These are phyloP conservation scores for Teleogryllus oceanicus DNA, from an alignment of 2,888 invertebrate genomes.

Conservation along the genomic window DNA sequence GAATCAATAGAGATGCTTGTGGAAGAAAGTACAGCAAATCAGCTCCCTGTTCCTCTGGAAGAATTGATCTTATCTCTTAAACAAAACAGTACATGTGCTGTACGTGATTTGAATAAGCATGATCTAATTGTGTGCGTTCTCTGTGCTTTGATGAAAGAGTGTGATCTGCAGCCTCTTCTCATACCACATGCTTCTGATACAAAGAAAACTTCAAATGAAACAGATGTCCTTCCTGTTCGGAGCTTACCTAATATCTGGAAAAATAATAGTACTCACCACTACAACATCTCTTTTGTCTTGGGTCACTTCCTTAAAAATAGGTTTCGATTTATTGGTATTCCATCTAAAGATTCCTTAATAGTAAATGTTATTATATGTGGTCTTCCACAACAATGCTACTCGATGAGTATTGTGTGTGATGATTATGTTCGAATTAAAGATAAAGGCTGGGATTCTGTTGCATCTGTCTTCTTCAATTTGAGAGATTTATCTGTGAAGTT, in stretches of 20 bases:
- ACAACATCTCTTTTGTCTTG: not conserved
- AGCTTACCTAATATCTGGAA: not conserved
- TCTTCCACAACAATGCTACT: not conserved
- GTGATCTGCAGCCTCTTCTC: not conserved
- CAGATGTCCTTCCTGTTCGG: not conserved
- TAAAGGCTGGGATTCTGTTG: not conserved
- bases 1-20: not conserved
- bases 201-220: not conserved
- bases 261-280: not conserved
- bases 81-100: not conserved
- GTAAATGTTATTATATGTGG: not conserved
- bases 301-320: conserved; percentile 5
- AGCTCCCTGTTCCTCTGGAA: not conserved
- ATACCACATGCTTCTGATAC: not conserved
- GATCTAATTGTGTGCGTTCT: not conserved
- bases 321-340: not conserved
- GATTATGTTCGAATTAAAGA: not conserved
- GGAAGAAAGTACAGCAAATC: not conserved
- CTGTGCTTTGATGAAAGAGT: conserved; percentile 4
- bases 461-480: not conserved
- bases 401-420: not conserved
- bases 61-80: not conserved
- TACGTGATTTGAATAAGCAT: not conserved
- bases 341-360: not conserved
- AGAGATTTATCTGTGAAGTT: not conserved